A percentile compares a stretch with the other conserved stretches of the same genome.
Conservation (phyloP, 2,113 vertebrate species). For the Aegithalos caudatus region DNA sequence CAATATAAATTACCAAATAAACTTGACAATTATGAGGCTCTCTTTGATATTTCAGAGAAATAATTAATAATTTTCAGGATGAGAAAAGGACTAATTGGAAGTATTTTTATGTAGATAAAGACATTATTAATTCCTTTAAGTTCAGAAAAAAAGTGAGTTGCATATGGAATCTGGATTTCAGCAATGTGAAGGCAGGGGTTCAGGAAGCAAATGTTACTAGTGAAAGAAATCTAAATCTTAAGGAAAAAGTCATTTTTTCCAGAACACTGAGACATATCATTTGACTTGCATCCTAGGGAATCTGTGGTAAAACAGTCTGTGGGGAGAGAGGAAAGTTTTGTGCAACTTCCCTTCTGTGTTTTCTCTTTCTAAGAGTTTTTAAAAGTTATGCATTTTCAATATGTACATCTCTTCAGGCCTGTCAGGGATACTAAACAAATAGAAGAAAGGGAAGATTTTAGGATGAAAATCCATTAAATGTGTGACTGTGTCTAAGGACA, state of each 20-base stretch:
- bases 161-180: background rate
- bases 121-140: background rate
- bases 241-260: background rate
- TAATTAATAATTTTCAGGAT: background rate
- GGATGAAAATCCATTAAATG: background rate
- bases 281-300: background rate
- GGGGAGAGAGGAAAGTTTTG: background rate
- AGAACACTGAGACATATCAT: background rate
- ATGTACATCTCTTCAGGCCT: background rate
- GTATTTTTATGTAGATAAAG: background rate
- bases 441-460: background rate
- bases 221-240: background rate
- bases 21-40: background rate
- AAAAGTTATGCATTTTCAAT: background rate
- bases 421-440: background rate
- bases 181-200: background rate
- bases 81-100: background rate
- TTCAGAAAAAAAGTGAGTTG: background rate
- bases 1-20: too few species aligned
- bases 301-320: background rate
- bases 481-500: background rate
- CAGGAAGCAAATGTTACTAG: background rate
- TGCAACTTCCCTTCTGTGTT: background rate
- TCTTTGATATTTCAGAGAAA: background rate
- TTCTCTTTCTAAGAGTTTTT: background rate